Base-by-base conservation (phyloP, 1,140 invertebrate genomes). In the Diprion similis region DNA sequence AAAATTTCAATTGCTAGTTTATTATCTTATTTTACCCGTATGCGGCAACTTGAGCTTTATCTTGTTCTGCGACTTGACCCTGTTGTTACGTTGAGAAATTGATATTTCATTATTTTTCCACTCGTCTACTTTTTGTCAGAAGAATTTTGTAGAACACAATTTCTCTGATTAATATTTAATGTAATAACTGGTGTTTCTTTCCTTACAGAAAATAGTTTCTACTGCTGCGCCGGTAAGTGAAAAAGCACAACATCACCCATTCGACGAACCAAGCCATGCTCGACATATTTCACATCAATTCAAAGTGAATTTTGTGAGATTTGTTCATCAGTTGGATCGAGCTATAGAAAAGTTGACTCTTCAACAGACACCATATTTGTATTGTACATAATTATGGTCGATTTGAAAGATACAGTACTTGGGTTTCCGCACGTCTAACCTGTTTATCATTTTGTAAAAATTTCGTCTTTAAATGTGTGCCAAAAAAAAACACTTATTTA, bases 301-400 rank as follows among this genome's bases (percentile, higher is more conserved):
- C 51, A 59, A 11, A 15, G 11, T 59, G 51, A 17, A 17, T 17
- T 13, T 13, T 59, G 51, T 17, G 51, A 59, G n/a, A 13, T 59
- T 15, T 59, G 70, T 73, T 77, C 46, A 10, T 13, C 4, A 46
- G 45, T 45, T 19, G 59, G 45, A 66, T 65, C 81, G 86, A 86
- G 85, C 86, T 51, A 37, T 37, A 87, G 68, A 87, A 45, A n/a
- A 78, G 80, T 79, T 13, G 4, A 76, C 66, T 82, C 85, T 86
- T 79, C 77, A 85, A 83, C 83, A 87, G 86, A 87, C 86, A 87
- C 83, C 85, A 84, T 85, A 78, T 78, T 81, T 78, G 77, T n/a
- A 75, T 73, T 19, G 24, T 70, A 15, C 75, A 48, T 68, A 66
- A 72, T 77, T 80, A 85, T 85, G 85, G 76, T 86, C 85, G 78